Base-by-base conservation (phyloP, 2,113 vertebrate species). In the Crotalus helleri region DNA sequence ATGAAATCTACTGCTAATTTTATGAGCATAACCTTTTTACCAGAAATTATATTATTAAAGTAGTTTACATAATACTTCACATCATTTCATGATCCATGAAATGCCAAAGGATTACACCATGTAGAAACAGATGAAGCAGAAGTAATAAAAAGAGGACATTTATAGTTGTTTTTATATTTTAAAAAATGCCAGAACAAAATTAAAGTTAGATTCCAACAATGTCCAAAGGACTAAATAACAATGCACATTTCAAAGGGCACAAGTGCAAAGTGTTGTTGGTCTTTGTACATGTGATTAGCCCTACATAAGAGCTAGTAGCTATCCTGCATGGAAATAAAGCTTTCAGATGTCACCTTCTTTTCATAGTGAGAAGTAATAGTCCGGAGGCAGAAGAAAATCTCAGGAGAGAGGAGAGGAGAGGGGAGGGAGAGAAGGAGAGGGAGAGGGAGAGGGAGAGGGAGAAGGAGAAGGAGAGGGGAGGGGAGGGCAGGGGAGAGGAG, bases 21-120 rank as follows among this genome's bases (percentile, higher is more conserved):
- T 57, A 95, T 89, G 90, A 96, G 90, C 89, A 88, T 93, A 96
- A 94, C 94, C 64, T 94, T 96, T 94, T 96, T 96, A 95, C 88
- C 94, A 89, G 89, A 92, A 95, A 90, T 95, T 0, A 6, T 90
- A 92, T 92, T 94, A 90, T 89, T 74, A 74, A 55, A 51, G 58
- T 61, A 96, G 95, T 97, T 96, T 94, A 93, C 86, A 59, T 39
- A 96, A 90, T 95, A 74, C 92, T 93, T 94, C 93, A 90, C 92
- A 95, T 96, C 94, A 92, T 96, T 93, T 94, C 95, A 96, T 64
- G 29, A 93, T 87, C 64, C 55, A 93, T 33, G 17, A 95, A 88
- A 96, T 93, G 96, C 93, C 26, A 87, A 93, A 95, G 91, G 33
- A 93, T 19, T 44, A 94, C 93, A 92, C 93, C 49, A 59, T 94